These are phyloP conservation scores for Nyctibius grandis DNA, from an alignment of 2,797 vertebrate species.

Conservation along the genomic window DNA sequence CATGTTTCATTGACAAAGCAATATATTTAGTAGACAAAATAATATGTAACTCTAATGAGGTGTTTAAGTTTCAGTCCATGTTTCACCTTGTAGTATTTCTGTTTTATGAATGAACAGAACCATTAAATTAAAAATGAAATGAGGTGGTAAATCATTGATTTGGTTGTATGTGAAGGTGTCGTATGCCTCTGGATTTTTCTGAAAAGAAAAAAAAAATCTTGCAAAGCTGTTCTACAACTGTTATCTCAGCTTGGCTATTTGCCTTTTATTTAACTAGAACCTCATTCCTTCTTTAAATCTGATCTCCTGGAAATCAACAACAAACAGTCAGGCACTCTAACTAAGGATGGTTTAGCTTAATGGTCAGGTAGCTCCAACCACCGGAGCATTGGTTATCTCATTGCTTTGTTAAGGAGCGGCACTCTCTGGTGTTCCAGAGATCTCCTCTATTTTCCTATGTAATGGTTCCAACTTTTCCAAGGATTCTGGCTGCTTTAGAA, in stretches of 20 bases:
- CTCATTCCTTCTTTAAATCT: neutral
- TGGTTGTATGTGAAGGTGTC: neutral
- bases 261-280: neutral
- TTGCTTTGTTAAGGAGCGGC: neutral
- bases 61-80: slow-evolving; percentile 65
- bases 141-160: slow-evolving; percentile 65
- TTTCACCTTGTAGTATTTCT: slow-evolving; percentile 66
- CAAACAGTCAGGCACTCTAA: neutral
- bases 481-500: neutral
- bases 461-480: neutral
- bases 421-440: neutral
- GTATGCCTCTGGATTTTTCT: slow-evolving; percentile 2
- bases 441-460: rapidly evolving
- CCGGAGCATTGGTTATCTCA: rapidly evolving
- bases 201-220: neutral
- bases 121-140: slow-evolving; percentile 70
- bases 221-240: neutral
- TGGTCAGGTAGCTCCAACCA: neutral
- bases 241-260: neutral
- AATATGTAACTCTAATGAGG: slow-evolving; percentile 65
- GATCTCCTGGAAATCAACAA: neutral
- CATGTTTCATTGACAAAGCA: slow-evolving; percentile 59
- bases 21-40: slow-evolving; percentile 58
- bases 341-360: neutral
- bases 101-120: slow-evolving; percentile 66